Conservation (phyloP, 2,797 vertebrate genomes). For the Notolepis coatsorum region DNA sequence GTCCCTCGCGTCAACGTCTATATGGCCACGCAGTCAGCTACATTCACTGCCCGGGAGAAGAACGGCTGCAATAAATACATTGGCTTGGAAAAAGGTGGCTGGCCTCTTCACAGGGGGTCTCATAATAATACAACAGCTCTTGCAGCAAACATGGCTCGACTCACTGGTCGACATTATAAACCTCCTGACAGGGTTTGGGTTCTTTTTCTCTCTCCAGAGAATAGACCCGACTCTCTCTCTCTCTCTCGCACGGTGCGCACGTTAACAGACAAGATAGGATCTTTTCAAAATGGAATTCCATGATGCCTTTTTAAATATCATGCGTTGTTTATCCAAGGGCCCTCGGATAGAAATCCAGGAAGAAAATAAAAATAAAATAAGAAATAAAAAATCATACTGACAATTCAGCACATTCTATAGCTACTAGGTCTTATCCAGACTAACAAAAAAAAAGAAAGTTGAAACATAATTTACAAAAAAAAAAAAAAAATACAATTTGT, state of each 20-base stretch:
- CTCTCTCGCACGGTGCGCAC: too few species aligned
- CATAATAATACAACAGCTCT: conserved; percentile 56
- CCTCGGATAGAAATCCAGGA: conserved; percentile 63
- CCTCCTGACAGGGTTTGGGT: conserved; percentile 37
- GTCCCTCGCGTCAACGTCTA: conserved; percentile 71
- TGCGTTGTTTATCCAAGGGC: conserved; percentile 60
- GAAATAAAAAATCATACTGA: conserved; percentile 50
- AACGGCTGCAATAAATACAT: conserved; percentile 79
- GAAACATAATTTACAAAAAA: conserved; percentile 84
- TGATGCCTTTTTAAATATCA: conserved; percentile 62
- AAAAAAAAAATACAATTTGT: conserved; percentile 69
- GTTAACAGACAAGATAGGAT: conserved; percentile 45
- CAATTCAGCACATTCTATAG: conserved; percentile 76
- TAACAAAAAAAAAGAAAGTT: conserved; percentile 71
- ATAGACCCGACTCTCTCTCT: conserved; percentile 24
- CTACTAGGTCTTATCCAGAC: conserved; percentile 73
- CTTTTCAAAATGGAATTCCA: conserved; percentile 52
- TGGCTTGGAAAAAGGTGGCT: conserved; percentile 60
- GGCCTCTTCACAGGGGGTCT: conserved; percentile 48
- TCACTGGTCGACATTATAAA: conserved; percentile 52
- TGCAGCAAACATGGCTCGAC: conserved; percentile 60
- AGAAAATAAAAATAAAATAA: conserved; percentile 35
- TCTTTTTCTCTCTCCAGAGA: conserved; percentile 37
- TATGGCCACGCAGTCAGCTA: conserved; percentile 73
- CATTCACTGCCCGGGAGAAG: conserved; percentile 74